phyloP scores from a whole-genome alignment of 1,140 invertebrate genomes.

The Lepeophtheirus salmonis region DNA sequence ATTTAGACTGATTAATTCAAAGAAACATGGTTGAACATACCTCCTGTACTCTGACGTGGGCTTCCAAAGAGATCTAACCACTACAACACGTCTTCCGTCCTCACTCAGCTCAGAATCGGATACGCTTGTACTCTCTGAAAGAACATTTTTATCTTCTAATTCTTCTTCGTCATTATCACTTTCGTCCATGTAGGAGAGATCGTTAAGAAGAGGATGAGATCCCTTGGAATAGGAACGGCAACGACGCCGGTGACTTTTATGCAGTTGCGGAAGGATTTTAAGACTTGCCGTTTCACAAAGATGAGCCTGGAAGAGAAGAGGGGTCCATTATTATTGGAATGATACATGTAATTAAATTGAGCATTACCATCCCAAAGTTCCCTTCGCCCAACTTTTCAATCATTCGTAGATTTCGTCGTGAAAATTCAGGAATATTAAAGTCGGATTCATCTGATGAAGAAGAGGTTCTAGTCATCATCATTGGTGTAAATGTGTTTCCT shows the following conservation, averaged over 20 bases:
- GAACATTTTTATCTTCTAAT: not conserved
- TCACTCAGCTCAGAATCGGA: not conserved
- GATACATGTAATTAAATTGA: not conserved
- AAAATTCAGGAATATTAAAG: not conserved
- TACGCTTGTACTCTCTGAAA: not conserved
- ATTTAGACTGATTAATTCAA: too few relatives aligned
- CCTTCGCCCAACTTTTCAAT: not conserved
- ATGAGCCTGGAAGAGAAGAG: not conserved
- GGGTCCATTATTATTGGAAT: not conserved
- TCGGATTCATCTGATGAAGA: not conserved
- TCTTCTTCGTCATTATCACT: not conserved
- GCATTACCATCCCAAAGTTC: not conserved
- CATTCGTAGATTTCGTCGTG: not conserved
- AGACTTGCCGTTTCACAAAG: not conserved
- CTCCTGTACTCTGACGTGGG: not conserved
- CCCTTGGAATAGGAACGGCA: not conserved
- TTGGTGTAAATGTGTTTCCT: too few relatives aligned
- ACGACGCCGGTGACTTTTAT: not conserved
- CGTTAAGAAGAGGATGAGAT: not conserved
- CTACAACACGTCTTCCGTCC: not conserved
- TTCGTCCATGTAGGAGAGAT: not conserved
- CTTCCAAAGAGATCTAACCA: not conserved
- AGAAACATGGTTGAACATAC: too few relatives aligned
- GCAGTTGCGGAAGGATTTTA: too few relatives aligned
- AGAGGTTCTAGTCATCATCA: not conserved